Base-by-base conservation (phyloP, 2,888 invertebrate species). In the Rotaria socialis region DNA sequence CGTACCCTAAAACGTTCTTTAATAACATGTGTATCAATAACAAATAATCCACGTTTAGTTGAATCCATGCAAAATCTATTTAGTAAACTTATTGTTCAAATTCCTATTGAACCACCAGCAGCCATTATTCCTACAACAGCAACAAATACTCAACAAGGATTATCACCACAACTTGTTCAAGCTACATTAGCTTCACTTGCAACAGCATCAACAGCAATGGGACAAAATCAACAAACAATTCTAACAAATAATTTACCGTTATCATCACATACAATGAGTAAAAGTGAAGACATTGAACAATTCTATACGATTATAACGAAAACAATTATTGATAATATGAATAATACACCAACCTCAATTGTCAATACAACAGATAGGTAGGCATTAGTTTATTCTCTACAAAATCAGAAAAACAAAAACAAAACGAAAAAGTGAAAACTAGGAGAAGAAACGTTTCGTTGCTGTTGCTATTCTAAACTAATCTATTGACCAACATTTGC, bases 261-360 rank as follows among this genome's bases (percentile, higher is more conserved):
- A 35, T 41, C 67, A 16, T 16, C 67, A 67, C 35, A 35, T 27
- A 24, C 24, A 24, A 8, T n/a, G 11, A 80, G 47, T n/a, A 47
- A 47, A 47, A 47, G 80, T 47, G 80, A 80, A 80, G 80, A 80
- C 47, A 80, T 80, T 47, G 80, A 80, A 80, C 80, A 43, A 47
- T 80, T 80, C 8, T 80, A 80, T 80, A 47, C 80, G 6, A 41
- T 80, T 24, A 80, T 80, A 80, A 80, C 43, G 3, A 80, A 80
- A 47, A 80, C 80, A 24, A 80, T 80, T 80, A 47, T 80, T 47
- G 80, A 80, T 80, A 80, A 80, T 80, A 80, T 80, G 80, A 80
- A 47, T 47, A 47, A n/a, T 47, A 47, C 67, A 67, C 10, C 67
- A 35, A 67, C 67, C 35, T 67, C 67, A 19, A 67, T 67, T 35